Base-by-base conservation (phyloP, 2,888 invertebrate genomes). In the Lucinisca nassula region DNA sequence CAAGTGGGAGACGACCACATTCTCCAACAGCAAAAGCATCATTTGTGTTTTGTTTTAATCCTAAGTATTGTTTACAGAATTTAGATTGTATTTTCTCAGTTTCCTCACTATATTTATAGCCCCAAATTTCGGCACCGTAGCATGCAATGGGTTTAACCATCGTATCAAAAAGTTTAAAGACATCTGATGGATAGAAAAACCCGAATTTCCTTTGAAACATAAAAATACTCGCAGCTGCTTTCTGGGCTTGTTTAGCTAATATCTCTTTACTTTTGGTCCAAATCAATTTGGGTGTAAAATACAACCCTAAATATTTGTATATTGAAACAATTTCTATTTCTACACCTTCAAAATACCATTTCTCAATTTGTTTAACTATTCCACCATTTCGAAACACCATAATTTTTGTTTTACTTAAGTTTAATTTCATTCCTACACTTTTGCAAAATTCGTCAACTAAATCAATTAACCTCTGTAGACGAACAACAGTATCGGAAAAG, bases 21-120 rank as follows among this genome's bases (percentile, higher is more conserved):
- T 81, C 85, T 49, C 82, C 51, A 3, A 85, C 35, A 6, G 82
- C 82, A 51, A 79, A 79, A 38, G 75, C 38, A 30, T 61, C 67
- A 49, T 79, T 58, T 8, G 76, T 73, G 45, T 85, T 85, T 77
- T 77, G 72, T 21, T 67, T 61, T 38, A 85, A 27, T 40, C 73
- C 32, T 12, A 38, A 27, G 14, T 81, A 12, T 24, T 58, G 40
- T 74, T 82, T 85, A 27, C 85, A 82, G 61, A 85, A 85, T 6
- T 79, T 27, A 32, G 74, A 35, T 8, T 79, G 85, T 24, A 85
- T 75, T 35, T 35, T 38, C 51, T 82, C 77, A 24, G 40, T 77
- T n/a, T 6, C 10, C 38, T 24, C 0, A 12, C 55, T 55, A 8
- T 21, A 79, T 45, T 40, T 30, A 37, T 79, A 67, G 14, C 67